phyloP scores from a whole-genome alignment of 1,140 invertebrate genomes.

The Hesperophylax magnus region DNA sequence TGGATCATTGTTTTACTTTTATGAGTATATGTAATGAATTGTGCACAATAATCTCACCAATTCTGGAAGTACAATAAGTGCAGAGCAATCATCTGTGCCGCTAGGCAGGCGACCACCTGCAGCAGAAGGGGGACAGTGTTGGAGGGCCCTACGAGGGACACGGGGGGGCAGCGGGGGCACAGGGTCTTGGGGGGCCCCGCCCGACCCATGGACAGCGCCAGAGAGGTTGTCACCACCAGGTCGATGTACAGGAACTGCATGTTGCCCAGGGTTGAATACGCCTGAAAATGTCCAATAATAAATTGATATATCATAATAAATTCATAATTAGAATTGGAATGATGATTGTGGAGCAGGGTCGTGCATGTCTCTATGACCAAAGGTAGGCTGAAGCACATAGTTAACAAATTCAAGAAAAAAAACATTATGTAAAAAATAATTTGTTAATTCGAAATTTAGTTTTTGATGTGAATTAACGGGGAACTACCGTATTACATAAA shows the following conservation, averaged over 20 bases:
- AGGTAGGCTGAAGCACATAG: too few species aligned
- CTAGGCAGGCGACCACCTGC: slow-evolving; percentile 70
- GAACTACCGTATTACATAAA: too few species aligned
- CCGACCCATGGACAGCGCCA: slow-evolving; percentile 84
- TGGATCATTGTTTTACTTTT: too few species aligned
- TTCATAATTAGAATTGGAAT: neutral
- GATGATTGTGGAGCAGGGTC: neutral
- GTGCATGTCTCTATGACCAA: too few species aligned
- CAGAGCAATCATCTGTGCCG: slow-evolving; percentile 68
- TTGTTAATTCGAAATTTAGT: too few species aligned
- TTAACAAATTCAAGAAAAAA: too few species aligned
- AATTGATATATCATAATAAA: neutral
- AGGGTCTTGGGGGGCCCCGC: slow-evolving; percentile 75
- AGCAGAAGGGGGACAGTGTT: slow-evolving; percentile 74
- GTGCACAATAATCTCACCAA: slow-evolving; percentile 64
- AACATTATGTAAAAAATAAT: too few species aligned
- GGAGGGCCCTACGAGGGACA: slow-evolving; percentile 71
- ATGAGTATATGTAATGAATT: neutral
- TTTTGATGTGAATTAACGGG: too few species aligned
- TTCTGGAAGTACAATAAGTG: slow-evolving; percentile 67
- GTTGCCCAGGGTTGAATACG: slow-evolving; percentile 81
- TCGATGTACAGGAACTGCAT: slow-evolving; percentile 90
- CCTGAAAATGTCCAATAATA: slow-evolving; percentile 59
- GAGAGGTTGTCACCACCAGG: slow-evolving; percentile 84
- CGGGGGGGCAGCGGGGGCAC: slow-evolving; percentile 72